phyloP scores from a whole-genome alignment of 2,888 invertebrate genomes.

The Ischnus inquisitorius region DNA sequence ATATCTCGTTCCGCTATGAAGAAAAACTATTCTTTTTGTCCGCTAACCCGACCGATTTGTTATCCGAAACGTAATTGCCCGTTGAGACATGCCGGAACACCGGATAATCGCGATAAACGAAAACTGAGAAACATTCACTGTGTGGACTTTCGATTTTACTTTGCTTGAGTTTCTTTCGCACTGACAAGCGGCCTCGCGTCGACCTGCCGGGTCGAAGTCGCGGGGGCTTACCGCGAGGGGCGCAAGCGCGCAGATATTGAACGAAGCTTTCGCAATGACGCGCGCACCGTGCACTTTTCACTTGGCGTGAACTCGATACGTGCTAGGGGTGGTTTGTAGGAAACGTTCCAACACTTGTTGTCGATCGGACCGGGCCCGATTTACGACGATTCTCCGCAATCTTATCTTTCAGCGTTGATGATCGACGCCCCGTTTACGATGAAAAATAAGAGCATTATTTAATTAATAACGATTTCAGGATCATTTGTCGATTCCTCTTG shows the following conservation, averaged over 20 bases:
- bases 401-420: no score
- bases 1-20: not conserved
- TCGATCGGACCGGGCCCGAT: slow-evolving; percentile 1
- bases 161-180: slow-evolving; percentile 32
- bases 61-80: not conserved
- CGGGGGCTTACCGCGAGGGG: slow-evolving; percentile 25
- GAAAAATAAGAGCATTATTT: not conserved
- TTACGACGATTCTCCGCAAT: not conserved
- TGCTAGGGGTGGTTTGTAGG: slow-evolving; percentile 6
- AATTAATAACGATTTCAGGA: not conserved
- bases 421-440: not conserved
- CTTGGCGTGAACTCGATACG: not conserved
- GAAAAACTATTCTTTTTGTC: slow-evolving; percentile 3
- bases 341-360: slow-evolving; percentile 27
- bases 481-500: no score
- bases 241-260: slow-evolving; percentile 65
- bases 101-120: not conserved
- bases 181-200: slow-evolving; percentile 33
- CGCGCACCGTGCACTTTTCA: slow-evolving; percentile 12
- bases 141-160: slow-evolving; percentile 12
- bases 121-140: slow-evolving; percentile 8
- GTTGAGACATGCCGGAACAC: not conserved
- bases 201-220: slow-evolving; percentile 15
- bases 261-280: slow-evolving; percentile 40
- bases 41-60: not conserved